Evolutionary conservation across 2,888 invertebrate species (phyloP).

Genomic region (Patella ulyssiponensis): DNA sequence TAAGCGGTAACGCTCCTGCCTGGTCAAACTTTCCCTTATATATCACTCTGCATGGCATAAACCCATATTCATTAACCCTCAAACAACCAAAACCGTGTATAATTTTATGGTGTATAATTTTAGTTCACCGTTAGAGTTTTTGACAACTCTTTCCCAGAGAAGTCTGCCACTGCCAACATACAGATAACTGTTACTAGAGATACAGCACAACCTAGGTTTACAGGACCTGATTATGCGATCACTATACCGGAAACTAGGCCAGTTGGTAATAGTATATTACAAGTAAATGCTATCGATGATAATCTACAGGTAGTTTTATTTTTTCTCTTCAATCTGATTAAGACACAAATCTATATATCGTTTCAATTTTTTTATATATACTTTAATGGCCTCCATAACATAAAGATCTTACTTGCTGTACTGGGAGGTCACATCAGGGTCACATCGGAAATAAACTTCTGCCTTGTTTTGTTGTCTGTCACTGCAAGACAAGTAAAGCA

Average conservation of each 20-base stretch:
- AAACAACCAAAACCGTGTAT: no score
- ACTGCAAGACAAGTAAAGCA: no score
- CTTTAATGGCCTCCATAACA: no score
- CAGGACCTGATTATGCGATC: slow-evolving; percentile 35
- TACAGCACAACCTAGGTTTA: slow-evolving; percentile 79
- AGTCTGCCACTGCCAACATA: slow-evolving; percentile 32
- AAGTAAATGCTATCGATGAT: slow-evolving; percentile 52
- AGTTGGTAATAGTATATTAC: slow-evolving; percentile 47
- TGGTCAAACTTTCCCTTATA: no score
- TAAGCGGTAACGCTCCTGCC: no score
- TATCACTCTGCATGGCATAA: no score
- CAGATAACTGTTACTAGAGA: slow-evolving; percentile 48
- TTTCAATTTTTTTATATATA: slow-evolving; percentile 29
- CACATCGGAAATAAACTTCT: no score
- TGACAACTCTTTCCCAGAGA: slow-evolving; percentile 55
- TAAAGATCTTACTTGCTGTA: no score
- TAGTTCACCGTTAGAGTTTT: slow-evolving; percentile 48
- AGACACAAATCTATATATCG: no score
- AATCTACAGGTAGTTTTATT: slow-evolving; percentile 45
- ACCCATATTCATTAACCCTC: no score
- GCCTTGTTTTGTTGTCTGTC: no score
- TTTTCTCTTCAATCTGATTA: neutral
- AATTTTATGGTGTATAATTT: slow-evolving; percentile 7
- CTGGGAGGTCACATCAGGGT: slow-evolving; percentile 40
- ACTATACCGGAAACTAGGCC: slow-evolving; percentile 45